These are phyloP conservation scores for Salminus brasiliensis DNA, from an alignment of 2,113 vertebrate genomes.

Conservation along the genomic window DNA sequence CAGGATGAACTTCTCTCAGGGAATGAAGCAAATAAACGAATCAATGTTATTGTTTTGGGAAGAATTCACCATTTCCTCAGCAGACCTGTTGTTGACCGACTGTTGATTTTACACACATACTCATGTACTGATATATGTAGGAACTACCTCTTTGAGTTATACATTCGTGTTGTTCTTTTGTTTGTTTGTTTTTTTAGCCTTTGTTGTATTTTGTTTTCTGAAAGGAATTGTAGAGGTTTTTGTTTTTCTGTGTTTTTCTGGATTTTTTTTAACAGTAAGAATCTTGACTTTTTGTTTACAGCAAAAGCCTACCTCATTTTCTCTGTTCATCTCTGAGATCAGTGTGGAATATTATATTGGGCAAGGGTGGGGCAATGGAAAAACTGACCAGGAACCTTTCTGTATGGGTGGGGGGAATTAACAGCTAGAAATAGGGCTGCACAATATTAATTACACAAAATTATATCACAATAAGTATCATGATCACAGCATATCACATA, in stretches of 20 bases:
- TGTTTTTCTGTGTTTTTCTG: slow-evolving; percentile 69
- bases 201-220: slow-evolving; percentile 75
- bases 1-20: slow-evolving; percentile 99
- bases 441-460: neutral
- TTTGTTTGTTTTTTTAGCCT: slow-evolving; percentile 66
- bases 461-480: too few relatives aligned
- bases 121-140: slow-evolving; percentile 87
- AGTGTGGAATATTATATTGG: neutral
- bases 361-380: neutral
- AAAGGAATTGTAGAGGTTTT: slow-evolving; percentile 74
- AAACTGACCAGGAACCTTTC: neutral
- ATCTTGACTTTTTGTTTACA: slow-evolving; percentile 86
- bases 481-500: too few relatives aligned
- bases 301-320: slow-evolving; percentile 96
- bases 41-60: slow-evolving; percentile 85
- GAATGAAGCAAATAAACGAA: slow-evolving; percentile 88
- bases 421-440: neutral
- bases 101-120: slow-evolving; percentile 78
- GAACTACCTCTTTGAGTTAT: slow-evolving; percentile 95
- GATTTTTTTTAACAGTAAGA: slow-evolving; percentile 60
- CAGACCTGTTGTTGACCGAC: slow-evolving; percentile 67
- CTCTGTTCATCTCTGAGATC: slow-evolving; percentile 69
- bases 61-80: slow-evolving; percentile 72
- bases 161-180: slow-evolving; percentile 79
- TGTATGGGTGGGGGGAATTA: too few relatives aligned